Evolutionary conservation across 2,113 vertebrate genomes (phyloP).

Genomic region (Ranitomeya imitator): DNA sequence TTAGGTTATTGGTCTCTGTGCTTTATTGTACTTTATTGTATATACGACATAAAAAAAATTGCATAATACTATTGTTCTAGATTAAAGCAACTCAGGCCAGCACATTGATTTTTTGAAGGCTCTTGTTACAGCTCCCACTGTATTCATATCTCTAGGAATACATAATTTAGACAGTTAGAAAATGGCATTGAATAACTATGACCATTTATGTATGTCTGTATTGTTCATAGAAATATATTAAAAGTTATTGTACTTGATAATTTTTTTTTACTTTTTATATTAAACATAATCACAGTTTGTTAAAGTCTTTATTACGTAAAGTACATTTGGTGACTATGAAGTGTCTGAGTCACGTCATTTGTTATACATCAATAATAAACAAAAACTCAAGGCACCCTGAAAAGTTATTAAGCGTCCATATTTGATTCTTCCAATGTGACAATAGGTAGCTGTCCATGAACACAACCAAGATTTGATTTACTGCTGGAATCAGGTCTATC

Average conservation of each 20-base stretch:
- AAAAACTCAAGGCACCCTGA: conserved; percentile 65
- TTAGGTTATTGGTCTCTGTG: conserved; percentile 55
- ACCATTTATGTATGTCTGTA: conserved; percentile 56
- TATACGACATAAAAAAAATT: conserved; percentile 52
- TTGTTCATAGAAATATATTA: conserved; percentile 60
- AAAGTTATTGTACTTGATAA: conserved; percentile 62
- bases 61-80: conserved; percentile 57
- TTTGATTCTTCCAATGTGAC: conserved; percentile 56
- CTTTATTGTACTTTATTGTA: conserved; percentile 56
- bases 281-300: conserved; percentile 60
- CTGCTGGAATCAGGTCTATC: conserved; percentile 73
- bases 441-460: conserved; percentile 58
- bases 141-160: conserved; percentile 27
- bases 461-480: conserved; percentile 67
- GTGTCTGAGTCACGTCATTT: conserved; percentile 57
- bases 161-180: conserved; percentile 14
- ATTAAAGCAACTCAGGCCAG: conserved; percentile 49
- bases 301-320: conserved; percentile 68
- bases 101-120: conserved; percentile 21
- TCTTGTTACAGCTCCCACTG: conserved; percentile 36
- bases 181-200: conserved; percentile 54
- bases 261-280: conserved; percentile 52
- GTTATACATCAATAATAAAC: conserved; percentile 59
- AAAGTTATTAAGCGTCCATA: conserved; percentile 62
- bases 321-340: conserved; percentile 52